Conservation (phyloP, 2,888 invertebrate genomes). For the Drosophila fungiperda region DNA sequence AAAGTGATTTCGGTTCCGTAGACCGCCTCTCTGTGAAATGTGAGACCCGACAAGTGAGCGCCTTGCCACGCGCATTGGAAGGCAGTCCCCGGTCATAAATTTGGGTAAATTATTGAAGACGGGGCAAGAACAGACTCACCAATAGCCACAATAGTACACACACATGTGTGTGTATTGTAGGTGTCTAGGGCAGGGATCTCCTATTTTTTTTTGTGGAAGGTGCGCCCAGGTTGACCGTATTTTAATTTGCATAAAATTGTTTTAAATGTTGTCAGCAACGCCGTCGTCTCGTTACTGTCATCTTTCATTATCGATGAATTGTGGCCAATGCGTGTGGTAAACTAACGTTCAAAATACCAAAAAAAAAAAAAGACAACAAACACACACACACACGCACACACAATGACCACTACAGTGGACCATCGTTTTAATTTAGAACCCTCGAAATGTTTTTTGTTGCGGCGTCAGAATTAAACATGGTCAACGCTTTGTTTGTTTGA, state of each 20-base stretch:
- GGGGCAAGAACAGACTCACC: conserved; percentile 18
- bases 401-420: conserved; percentile 9
- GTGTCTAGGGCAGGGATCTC: conserved; percentile 44
- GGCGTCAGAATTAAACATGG: conserved; percentile 62
- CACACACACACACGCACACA: conserved; percentile 12
- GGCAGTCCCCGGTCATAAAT: conserved; percentile 68
- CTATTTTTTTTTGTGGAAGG: conserved; percentile 29
- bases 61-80: conserved; percentile 62
- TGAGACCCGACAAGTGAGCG: conserved; percentile 59
- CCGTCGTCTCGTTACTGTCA: conserved; percentile 82
- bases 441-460: conserved; percentile 50
- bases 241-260: conserved; percentile 81
- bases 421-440: conserved; percentile 71
- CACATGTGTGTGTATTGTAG: conserved; percentile 43
- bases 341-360: conserved; percentile 7
- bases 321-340: conserved; percentile 77
- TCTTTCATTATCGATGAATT: conserved; percentile 83
- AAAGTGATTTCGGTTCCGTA: conserved; percentile 69
- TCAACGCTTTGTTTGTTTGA: conserved; percentile 61
- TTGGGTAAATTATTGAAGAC: conserved; percentile 78
- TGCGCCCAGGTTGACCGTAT: conserved; percentile 67
- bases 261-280: conserved; percentile 78
- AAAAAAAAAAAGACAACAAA: background rate
- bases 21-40: conserved; percentile 54
- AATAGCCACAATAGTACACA: conserved; percentile 11